phyloP scores from a whole-genome alignment of 2,113 vertebrate genomes.

The Polypterus senegalus region DNA sequence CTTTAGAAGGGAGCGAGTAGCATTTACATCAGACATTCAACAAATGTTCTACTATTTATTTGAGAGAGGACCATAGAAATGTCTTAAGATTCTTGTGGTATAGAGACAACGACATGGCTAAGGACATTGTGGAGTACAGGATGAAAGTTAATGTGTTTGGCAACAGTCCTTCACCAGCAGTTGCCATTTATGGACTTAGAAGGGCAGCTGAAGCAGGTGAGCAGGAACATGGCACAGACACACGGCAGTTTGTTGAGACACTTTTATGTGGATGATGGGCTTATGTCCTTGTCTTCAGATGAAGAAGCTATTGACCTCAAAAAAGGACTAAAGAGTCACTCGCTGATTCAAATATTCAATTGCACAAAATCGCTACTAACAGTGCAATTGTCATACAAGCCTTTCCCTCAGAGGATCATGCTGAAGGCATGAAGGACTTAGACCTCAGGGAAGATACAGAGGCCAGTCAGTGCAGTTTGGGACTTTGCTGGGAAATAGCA shows the following conservation, averaged over 20 bases:
- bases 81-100: not conserved
- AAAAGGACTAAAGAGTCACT: not conserved
- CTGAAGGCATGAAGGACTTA: too few species aligned
- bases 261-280: slow-evolving; percentile 1
- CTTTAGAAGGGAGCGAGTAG: slow-evolving; percentile 3
- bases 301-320: not conserved
- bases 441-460: too few species aligned
- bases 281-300: not conserved
- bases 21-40: not conserved
- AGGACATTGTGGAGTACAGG: slow-evolving; percentile 3
- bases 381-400: too few species aligned
- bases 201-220: not conserved
- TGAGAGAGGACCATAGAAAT: slow-evolving; percentile 5
- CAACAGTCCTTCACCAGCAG: not conserved
- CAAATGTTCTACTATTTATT: slow-evolving; percentile 2
- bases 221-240: not conserved
- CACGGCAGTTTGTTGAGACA: not conserved
- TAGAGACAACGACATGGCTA: not conserved
- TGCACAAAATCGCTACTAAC: not conserved
- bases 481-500: too few species aligned
- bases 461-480: too few species aligned
- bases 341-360: not conserved
- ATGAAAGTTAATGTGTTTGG: not conserved
- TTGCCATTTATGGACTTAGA: not conserved
- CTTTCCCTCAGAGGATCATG: too few species aligned